These are phyloP conservation scores for Micromesistius poutassou DNA, from an alignment of 2,797 vertebrate genomes.

Conservation along the genomic window DNA sequence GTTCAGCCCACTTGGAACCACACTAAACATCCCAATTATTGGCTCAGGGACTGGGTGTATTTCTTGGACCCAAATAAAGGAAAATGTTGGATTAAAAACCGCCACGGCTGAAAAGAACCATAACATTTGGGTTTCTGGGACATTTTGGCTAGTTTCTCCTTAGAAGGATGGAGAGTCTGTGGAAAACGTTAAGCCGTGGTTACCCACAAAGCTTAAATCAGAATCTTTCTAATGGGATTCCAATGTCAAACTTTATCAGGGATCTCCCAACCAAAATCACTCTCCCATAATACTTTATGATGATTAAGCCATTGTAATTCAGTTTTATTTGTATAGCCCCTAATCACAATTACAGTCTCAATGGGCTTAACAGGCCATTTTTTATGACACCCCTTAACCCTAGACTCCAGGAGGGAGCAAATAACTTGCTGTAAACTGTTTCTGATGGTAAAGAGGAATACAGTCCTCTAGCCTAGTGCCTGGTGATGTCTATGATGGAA, in stretches of 20 bases:
- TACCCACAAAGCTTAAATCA: neutral
- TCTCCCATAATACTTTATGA: neutral
- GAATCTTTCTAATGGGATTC: neutral
- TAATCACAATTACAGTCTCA: neutral
- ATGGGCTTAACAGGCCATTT: neutral
- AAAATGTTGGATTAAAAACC: neutral
- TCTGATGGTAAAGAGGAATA: too few relatives aligned
- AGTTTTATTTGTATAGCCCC: neutral
- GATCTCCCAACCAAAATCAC: neutral
- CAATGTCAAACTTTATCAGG: neutral
- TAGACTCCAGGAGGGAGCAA: neutral
- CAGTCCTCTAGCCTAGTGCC: too few relatives aligned
- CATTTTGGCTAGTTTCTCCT: neutral
- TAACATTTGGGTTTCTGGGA: neutral
- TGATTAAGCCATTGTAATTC: neutral
- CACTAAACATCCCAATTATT: neutral
- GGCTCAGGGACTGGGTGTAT: neutral
- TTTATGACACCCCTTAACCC: neutral
- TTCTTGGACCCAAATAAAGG: neutral
- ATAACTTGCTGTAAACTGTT: neutral
- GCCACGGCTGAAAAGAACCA: neutral
- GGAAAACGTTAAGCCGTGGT: too few relatives aligned
- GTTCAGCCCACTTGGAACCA: neutral
- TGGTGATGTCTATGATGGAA: neutral
- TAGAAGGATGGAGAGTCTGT: neutral